phyloP scores from a whole-genome alignment of 2,797 vertebrate species.

The Gallirallus australis region DNA sequence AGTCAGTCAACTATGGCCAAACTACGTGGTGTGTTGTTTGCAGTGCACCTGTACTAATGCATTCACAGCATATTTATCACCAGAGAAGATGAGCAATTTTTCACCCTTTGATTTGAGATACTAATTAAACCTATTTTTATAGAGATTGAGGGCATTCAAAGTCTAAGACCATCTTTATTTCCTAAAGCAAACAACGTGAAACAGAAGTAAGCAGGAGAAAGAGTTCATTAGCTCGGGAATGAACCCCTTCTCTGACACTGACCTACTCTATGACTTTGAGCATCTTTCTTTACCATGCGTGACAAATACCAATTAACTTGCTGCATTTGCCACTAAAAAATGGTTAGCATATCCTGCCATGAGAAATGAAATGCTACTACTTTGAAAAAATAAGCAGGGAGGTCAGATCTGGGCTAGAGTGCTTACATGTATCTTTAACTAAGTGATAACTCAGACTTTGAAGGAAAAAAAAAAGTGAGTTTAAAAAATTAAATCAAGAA shows the following conservation, averaged over 20 bases:
- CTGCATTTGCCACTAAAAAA: conserved; percentile 34
- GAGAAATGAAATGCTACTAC: conserved; percentile 51
- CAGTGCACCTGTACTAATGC: neutral
- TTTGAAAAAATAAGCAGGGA: neutral
- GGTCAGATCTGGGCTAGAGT: conserved; percentile 38
- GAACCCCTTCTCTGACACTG: conserved; percentile 41
- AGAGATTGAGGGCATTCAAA: conserved; percentile 3
- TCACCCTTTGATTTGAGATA: conserved; percentile 35
- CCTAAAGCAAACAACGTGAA: conserved; percentile 30
- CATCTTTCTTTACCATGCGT: conserved; percentile 50
- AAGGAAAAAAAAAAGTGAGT: neutral
- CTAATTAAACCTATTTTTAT: conserved; percentile 56
- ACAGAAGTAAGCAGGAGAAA: conserved; percentile 9
- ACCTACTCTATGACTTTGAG: conserved; percentile 56
- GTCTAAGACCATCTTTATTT: conserved; percentile 15
- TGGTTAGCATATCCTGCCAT: conserved; percentile 50
- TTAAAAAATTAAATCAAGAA: conserved; percentile 63
- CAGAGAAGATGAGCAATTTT: neutral
- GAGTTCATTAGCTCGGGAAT: conserved; percentile 47
- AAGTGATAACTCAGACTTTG: conserved; percentile 52
- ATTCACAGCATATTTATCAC: conserved; percentile 14
- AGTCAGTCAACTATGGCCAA: conserved; percentile 28
- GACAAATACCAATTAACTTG: conserved; percentile 65
- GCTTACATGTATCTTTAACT: conserved; percentile 42
- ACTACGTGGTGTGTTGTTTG: neutral